Evolutionary conservation across 1,140 invertebrate species (phyloP).

Genomic region (Caenorhabditis brenneri): DNA sequence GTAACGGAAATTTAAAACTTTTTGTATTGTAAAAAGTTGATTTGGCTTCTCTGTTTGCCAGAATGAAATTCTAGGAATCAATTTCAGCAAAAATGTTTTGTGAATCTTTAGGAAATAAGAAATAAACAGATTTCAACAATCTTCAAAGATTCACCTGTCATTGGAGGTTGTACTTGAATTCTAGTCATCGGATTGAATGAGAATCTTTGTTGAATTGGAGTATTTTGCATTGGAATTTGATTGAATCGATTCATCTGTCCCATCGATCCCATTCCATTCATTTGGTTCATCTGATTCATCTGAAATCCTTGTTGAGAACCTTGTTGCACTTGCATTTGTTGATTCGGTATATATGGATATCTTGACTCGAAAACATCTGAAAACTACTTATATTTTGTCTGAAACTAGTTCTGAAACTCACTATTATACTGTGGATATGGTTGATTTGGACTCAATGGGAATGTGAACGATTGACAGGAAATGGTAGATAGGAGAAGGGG

Average conservation of each 20-base stretch:
- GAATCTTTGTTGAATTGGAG: slow-evolving; percentile 7
- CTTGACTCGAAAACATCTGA: neutral
- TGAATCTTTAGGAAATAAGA: no score
- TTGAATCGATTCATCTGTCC: neutral
- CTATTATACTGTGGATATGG: slow-evolving; percentile 35
- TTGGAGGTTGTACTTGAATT: slow-evolving; percentile 4
- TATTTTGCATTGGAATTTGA: neutral
- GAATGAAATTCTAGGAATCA: no score
- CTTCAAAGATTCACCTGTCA: neutral
- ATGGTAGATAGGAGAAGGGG: neutral
- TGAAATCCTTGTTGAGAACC: neutral
- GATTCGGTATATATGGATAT: neutral
- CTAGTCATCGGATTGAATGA: neutral
- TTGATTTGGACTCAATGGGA: slow-evolving; percentile 16
- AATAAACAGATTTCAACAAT: no score
- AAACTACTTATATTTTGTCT: neutral
- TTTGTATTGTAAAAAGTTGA: no score
- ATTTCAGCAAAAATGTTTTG: no score
- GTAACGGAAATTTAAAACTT: no score
- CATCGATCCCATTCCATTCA: neutral
- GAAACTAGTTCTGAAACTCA: neutral
- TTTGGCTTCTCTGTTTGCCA: no score
- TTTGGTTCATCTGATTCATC: neutral
- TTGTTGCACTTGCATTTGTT: neutral
- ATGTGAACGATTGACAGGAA: slow-evolving; percentile 2